Evolutionary conservation across 2,888 invertebrate genomes (phyloP).

Genomic region (Pycnomerus fuliginosus): DNA sequence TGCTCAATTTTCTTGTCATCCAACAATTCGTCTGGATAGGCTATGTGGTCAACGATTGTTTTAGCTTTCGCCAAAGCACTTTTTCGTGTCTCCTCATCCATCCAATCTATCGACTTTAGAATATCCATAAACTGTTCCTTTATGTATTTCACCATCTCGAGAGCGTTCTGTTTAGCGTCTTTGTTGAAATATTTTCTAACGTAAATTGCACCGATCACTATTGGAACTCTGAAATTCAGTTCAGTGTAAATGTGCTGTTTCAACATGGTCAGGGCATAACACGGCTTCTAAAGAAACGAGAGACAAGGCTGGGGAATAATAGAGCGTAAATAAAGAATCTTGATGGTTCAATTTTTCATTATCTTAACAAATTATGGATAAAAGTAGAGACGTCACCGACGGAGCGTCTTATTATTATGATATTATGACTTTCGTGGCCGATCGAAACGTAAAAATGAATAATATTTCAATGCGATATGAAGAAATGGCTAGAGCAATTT

Average conservation of each 20-base stretch:
- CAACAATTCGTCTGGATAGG: slow-evolving; percentile 82
- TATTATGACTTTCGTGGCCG: too few relatives aligned
- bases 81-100: slow-evolving; percentile 75
- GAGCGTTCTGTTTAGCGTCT: slow-evolving; percentile 72
- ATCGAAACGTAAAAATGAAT: too few relatives aligned
- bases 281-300: too few relatives aligned
- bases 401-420: too few relatives aligned
- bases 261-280: too few relatives aligned
- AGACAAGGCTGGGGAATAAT: too few relatives aligned
- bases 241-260: not conserved
- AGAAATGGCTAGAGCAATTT: too few relatives aligned
- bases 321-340: too few relatives aligned
- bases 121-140: slow-evolving; percentile 75
- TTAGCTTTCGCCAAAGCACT: slow-evolving; percentile 73
- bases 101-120: slow-evolving; percentile 76
- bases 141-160: slow-evolving; percentile 82
- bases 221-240: slow-evolving; percentile 14
- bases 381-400: too few relatives aligned
- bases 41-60: slow-evolving; percentile 80
- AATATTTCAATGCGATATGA: too few relatives aligned
- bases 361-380: too few relatives aligned
- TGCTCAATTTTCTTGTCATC: slow-evolving; percentile 72
- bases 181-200: slow-evolving; percentile 79
- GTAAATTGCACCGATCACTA: slow-evolving; percentile 65
- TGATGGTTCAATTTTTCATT: too few relatives aligned